Evolutionary conservation across 2,888 invertebrate species (phyloP).

Genomic region (Liodrosophila aerea): DNA sequence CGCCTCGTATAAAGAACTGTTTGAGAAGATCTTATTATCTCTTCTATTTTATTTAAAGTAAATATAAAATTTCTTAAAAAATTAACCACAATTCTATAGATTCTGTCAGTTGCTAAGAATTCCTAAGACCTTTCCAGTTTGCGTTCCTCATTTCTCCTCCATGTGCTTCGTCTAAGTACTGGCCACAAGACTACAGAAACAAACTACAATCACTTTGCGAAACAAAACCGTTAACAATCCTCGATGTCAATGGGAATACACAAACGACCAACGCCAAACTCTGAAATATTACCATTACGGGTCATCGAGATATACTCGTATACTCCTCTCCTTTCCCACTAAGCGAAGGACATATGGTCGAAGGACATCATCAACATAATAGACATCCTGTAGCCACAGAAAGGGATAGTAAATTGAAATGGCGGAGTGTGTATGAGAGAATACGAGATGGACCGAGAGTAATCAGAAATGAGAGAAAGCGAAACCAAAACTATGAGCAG

Average conservation of each 20-base stretch:
- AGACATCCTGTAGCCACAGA: slow-evolving; percentile 64
- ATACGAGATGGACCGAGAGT: background rate
- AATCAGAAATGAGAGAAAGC: slow-evolving; percentile 1
- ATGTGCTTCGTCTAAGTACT: background rate
- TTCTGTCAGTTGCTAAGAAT: too few species aligned
- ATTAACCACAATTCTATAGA: too few species aligned
- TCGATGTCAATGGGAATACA: slow-evolving; percentile 33
- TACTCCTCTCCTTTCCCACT: slow-evolving; percentile 11
- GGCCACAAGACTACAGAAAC: slow-evolving; percentile 24
- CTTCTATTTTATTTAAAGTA: too few species aligned
- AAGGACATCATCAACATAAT: slow-evolving; percentile 73
- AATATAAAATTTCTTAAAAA: too few species aligned
- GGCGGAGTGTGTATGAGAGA: slow-evolving; percentile 8
- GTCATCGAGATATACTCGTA: too few species aligned
- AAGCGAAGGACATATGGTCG: slow-evolving; percentile 52
- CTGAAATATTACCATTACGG: slow-evolving; percentile 33
- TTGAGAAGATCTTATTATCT: too few species aligned
- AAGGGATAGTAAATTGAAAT: slow-evolving; percentile 66
- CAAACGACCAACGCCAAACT: slow-evolving; percentile 50
- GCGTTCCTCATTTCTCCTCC: background rate
- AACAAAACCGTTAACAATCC: slow-evolving; percentile 27
- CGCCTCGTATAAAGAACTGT: too few species aligned
- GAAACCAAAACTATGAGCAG: slow-evolving; percentile 44
- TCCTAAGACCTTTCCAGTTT: slow-evolving; percentile 3
- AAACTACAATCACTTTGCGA: slow-evolving; percentile 29